These are phyloP conservation scores for Aphodius sticticus DNA, from an alignment of 2,888 invertebrate genomes.

Conservation along the genomic window DNA sequence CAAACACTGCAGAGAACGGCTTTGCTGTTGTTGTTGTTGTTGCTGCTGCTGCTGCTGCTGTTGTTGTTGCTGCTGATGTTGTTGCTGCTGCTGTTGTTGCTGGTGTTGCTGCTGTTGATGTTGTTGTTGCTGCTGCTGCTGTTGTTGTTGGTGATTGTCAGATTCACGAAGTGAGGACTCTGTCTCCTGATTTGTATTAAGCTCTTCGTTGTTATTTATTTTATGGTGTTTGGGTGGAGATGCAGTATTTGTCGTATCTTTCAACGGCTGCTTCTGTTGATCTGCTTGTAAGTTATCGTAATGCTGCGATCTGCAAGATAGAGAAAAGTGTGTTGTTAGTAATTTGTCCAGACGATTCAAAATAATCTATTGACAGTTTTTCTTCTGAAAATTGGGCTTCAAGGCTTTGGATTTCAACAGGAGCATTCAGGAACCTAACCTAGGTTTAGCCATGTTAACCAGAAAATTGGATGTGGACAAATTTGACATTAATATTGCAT, in stretches of 20 bases:
- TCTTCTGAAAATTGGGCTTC: too few relatives aligned
- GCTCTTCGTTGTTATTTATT: conserved; percentile 52
- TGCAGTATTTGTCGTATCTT: conserved; percentile 59
- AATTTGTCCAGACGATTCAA: too few relatives aligned
- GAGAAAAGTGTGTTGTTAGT: neutral
- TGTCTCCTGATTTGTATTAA: conserved; percentile 52
- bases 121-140: conserved; percentile 53
- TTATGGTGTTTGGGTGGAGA: conserved; percentile 51
- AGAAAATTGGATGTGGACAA: too few relatives aligned
- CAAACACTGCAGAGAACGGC: conserved; percentile 70
- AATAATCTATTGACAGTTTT: too few relatives aligned
- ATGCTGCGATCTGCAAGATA: conserved; percentile 67
- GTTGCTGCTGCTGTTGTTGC: conserved; percentile 51
- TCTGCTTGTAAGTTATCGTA: conserved; percentile 66
- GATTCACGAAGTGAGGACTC: conserved; percentile 55
- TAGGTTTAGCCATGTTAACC: too few relatives aligned
- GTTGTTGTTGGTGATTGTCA: conserved; percentile 61
- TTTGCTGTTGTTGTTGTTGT: conserved; percentile 48
- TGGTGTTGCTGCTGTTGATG: conserved; percentile 54
- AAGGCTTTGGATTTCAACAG: too few relatives aligned
- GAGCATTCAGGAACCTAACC: too few relatives aligned
- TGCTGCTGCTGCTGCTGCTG: conserved; percentile 55
- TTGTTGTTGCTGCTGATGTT: conserved; percentile 55
- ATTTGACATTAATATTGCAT: too few relatives aligned
- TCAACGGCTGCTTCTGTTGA: conserved; percentile 58